Evolutionary conservation across 2,888 invertebrate genomes (phyloP).

Genomic region (Monochamus alternatus): DNA sequence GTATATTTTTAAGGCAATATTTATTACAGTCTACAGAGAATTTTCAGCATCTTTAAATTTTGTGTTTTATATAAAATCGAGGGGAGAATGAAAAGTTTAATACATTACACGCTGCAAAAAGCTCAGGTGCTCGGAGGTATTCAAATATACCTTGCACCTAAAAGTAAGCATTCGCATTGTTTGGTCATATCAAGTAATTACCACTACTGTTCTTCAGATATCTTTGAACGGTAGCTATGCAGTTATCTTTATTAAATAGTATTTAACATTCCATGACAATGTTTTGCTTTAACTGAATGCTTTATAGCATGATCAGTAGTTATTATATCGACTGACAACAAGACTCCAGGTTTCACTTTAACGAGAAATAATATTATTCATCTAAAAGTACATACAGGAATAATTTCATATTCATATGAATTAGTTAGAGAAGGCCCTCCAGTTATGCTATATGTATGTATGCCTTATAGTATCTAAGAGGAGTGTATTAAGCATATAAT

Average conservation of each 20-base stretch:
- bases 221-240: conserved; percentile 13
- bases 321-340: conserved; percentile 9
- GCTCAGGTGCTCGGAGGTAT: no score
- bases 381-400: background rate
- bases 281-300: conserved; percentile 24
- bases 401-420: conserved; percentile 5
- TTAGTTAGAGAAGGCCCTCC: background rate
- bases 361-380: conserved; percentile 9
- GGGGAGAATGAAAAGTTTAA: no score
- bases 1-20: no score
- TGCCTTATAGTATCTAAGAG: background rate
- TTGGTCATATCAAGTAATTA: no score
- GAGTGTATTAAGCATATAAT: background rate
- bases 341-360: conserved; percentile 27
- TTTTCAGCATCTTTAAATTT: no score
- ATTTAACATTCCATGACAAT: conserved; percentile 28
- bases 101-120: no score
- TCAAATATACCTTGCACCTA: no score
- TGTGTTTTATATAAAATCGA: no score
- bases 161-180: no score
- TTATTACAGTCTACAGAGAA: no score
- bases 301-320: conserved; percentile 28
- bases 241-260: background rate
- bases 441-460: background rate
- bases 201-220: no score